These are phyloP conservation scores for Volucella zonaria DNA, from an alignment of 2,888 invertebrate genomes.

Conservation along the genomic window DNA sequence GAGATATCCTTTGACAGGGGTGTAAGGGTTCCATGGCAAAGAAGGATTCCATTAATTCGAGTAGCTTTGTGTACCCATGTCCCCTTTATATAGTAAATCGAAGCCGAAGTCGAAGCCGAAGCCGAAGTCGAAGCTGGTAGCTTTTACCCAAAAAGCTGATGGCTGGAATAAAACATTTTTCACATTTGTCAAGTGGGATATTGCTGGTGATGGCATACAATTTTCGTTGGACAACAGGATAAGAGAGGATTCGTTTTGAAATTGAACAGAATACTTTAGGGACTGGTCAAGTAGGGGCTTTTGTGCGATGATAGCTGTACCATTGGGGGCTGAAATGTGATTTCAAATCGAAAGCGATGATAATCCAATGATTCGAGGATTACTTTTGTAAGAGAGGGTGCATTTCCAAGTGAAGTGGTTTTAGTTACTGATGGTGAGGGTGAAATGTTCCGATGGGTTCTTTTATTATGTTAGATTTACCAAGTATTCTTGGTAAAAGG, in stretches of 20 bases:
- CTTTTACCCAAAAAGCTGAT: no score
- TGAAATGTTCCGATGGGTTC: no score
- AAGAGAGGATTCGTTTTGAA: constrained; percentile 48
- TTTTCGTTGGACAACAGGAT: constrained; percentile 43
- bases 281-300: constrained; percentile 41
- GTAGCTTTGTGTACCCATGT: constrained; percentile 10
- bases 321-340: constrained; percentile 42
- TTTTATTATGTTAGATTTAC: no score
- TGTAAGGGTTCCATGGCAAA: neutral
- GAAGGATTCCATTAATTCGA: constrained; percentile 23
- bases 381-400: no score
- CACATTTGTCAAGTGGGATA: constrained; percentile 52
- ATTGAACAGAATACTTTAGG: constrained; percentile 34
- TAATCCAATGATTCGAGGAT: no score
- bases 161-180: constrained; percentile 42
- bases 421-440: no score
- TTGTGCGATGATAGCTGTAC: constrained; percentile 52
- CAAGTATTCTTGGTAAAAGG: no score
- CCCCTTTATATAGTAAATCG: no score
- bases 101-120: no score
- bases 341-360: neutral
- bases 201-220: constrained; percentile 40
- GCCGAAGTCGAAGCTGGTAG: no score
- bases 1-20: constrained; percentile 8
- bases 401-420: no score